Base-by-base conservation (phyloP, 2,797 vertebrate genomes). In the Enteromius anoplus region DNA sequence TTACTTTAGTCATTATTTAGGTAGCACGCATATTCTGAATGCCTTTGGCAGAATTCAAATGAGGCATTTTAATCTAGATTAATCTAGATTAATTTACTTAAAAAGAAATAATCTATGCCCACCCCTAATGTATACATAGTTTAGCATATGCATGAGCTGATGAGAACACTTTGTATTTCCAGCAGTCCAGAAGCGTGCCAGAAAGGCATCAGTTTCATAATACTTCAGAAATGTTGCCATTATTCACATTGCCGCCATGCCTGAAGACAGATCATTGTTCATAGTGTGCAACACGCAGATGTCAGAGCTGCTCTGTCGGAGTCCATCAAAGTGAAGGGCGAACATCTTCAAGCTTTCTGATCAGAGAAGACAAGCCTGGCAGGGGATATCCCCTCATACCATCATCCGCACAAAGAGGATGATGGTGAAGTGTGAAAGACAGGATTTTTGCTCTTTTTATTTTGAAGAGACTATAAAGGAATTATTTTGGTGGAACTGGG, bases 271-370 rank as follows among this genome's bases (percentile, higher is more conserved):
- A 80, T 78, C 66, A 73, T 75, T 84, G 84, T 85, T 85, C 82
- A 86, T 85, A 80, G 75, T 86, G 76, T 45, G 65, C 66, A 86
- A 81, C 86, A 80, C 87, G 34, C 78, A 84, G 79, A 86, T 51
- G 79, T 73, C 29, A 42, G 79, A 58, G 75, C 11, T 23, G 84
- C 72, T 84, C 89, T 88, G 83, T 87, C 80, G 82, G 87, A 87
- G 88, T 88, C 90, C 89, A 92, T 92, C 89, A 91, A 91, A 92
- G 88, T 81, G 81, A 89, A 87, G 66, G 78, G 81, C 71, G 29
- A 86, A 90, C 86, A 81, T 90, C 85, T 83, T 86, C 87, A 90
- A 80, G 83, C 83, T 85, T 88, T 71, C 89, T 86, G 85, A 72
- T 88, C 90, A 84, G 89, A 84, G 71, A 86, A 91, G 86, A 91